These are phyloP conservation scores for Branchellion lobata DNA, from an alignment of 2,888 invertebrate genomes.

Conservation along the genomic window DNA sequence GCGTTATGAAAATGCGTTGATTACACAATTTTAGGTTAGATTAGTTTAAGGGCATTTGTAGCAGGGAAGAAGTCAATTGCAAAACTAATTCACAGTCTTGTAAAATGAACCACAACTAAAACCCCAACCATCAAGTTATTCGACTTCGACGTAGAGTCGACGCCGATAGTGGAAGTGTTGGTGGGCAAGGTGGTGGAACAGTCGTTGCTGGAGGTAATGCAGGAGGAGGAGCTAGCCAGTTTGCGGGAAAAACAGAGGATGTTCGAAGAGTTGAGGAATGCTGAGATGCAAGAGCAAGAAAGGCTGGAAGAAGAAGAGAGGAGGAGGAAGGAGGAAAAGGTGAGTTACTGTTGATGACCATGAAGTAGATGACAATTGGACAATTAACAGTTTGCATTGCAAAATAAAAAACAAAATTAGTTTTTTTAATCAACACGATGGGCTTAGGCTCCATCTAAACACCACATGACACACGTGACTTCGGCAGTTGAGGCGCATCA, in stretches of 20 bases:
- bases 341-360: constrained; percentile 46
- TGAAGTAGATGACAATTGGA: no score
- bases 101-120: no score
- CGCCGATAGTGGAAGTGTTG: constrained; percentile 82
- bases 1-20: no score
- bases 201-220: constrained; percentile 82
- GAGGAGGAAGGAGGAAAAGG: constrained; percentile 62
- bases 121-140: no score
- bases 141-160: constrained; percentile 87
- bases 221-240: constrained; percentile 85
- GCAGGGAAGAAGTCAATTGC: no score
- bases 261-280: constrained; percentile 73
- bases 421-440: no score
- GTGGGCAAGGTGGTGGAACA: constrained; percentile 87
- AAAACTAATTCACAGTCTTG: no score
- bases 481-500: constrained; percentile 70
- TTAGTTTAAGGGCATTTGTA: no score
- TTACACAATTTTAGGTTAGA: neutral
- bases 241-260: constrained; percentile 77
- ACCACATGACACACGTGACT: no score
- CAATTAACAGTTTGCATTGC: no score
- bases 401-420: no score
- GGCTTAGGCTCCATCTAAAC: no score
- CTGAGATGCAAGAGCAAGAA: constrained; percentile 79
- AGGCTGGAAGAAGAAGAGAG: constrained; percentile 78